phyloP scores from a whole-genome alignment of 1,140 invertebrate species.

The Sarcophaga bullata region DNA sequence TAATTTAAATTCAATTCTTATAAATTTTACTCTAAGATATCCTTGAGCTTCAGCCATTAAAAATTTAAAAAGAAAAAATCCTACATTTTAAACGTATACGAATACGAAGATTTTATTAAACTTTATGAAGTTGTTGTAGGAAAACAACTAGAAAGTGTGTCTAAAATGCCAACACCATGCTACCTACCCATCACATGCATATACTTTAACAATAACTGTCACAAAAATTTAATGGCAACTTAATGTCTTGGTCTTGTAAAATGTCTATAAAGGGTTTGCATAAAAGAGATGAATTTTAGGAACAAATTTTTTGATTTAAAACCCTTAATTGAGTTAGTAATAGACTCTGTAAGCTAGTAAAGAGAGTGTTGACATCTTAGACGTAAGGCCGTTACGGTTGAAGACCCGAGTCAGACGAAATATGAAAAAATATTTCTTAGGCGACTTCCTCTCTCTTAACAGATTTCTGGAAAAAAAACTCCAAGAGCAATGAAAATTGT shows the following conservation, averaged over 20 bases:
- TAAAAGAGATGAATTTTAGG: no score
- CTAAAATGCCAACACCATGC: neutral
- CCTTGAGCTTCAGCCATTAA: neutral
- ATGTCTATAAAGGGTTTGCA: no score
- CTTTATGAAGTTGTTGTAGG: neutral
- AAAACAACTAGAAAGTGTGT: neutral
- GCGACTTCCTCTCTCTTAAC: no score
- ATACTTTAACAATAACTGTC: neutral
- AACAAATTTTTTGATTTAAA: no score
- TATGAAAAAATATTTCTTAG: no score
- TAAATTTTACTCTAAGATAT: neutral
- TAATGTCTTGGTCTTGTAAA: neutral
- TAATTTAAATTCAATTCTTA: slow-evolving; percentile 22
- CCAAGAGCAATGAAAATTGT: no score
- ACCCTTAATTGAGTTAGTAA: no score
- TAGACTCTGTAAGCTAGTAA: no score
- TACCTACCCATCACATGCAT: neutral
- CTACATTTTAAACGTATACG: neutral
- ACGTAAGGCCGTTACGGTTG: no score
- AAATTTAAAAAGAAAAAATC: neutral
- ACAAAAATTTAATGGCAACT: neutral
- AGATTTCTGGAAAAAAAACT: no score
- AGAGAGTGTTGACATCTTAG: no score
- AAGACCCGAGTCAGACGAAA: no score
- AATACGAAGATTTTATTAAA: neutral